Conservation (phyloP, 2,888 invertebrate genomes). For the Eupeodes luniger region DNA sequence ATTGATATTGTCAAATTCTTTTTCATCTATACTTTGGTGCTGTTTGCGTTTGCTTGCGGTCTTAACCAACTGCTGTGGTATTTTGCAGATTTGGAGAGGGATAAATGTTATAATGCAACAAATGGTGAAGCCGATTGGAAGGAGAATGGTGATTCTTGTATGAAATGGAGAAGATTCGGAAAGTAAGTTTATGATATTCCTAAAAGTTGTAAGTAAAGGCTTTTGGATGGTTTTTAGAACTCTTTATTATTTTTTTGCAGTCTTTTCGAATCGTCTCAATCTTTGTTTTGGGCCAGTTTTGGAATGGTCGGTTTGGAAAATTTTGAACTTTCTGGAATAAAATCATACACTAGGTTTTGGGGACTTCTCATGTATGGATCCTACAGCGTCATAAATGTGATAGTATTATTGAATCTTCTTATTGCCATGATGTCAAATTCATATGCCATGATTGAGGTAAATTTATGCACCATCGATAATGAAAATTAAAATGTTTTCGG, state of each 20-base stretch:
- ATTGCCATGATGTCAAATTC: constrained; percentile 99
- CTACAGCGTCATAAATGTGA: constrained; percentile 97
- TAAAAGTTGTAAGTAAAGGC: too few relatives aligned
- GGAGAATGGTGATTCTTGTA: constrained; percentile 90
- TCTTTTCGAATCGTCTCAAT: constrained; percentile 97
- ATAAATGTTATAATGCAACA: constrained; percentile 89
- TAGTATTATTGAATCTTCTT: constrained; percentile 95
- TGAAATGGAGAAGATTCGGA: constrained; percentile 94
- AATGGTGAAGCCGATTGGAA: constrained; percentile 91
- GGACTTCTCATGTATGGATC: constrained; percentile 98
- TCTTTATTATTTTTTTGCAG: constrained; percentile 84
- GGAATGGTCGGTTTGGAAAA: constrained; percentile 95
- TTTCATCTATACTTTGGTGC: constrained; percentile 93
- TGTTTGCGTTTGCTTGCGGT: constrained; percentile 97
- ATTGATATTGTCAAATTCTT: constrained; percentile 97
- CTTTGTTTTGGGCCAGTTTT: constrained; percentile 98
- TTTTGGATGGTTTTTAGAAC: too few relatives aligned
- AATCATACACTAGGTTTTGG: constrained; percentile 96
- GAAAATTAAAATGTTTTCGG: not conserved
- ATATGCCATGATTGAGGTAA: constrained; percentile 95
- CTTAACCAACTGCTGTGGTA: constrained; percentile 97
- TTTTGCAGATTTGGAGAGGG: constrained; percentile 93
- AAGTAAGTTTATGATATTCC: constrained; percentile 86
- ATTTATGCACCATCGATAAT: constrained; percentile 78
- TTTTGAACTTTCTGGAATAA: constrained; percentile 94